Percentiles rank a stretch among this genome's conserved stretches.
phyloP scores from a whole-genome alignment of 2,888 invertebrate genomes.

The Plusia festucae region DNA sequence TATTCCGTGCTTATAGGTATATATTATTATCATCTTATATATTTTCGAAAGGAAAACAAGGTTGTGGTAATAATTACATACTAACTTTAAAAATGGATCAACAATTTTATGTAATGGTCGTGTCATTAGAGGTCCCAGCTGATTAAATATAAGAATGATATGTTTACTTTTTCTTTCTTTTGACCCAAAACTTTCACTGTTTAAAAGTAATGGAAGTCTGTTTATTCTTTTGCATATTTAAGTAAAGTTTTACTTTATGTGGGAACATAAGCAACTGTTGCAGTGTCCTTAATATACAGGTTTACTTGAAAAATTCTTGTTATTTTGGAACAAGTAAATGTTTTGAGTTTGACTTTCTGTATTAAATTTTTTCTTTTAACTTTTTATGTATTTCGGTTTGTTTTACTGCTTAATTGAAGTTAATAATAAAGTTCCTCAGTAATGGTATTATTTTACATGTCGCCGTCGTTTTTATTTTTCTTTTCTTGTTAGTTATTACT shows the following conservation, averaged over 20 bases:
- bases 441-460: background rate
- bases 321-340: constrained; percentile 20
- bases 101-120: background rate
- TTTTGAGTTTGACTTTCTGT: constrained; percentile 15
- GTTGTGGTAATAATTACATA: too few species aligned
- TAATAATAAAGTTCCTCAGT: background rate
- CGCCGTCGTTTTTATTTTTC: background rate
- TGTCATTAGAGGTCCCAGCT: background rate
- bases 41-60: too few species aligned
- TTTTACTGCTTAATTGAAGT: background rate
- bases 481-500: background rate
- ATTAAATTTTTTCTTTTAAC: background rate
- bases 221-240: constrained; percentile 9
- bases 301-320: constrained; percentile 19
- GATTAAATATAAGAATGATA: background rate
- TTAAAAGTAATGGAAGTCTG: constrained; percentile 6
- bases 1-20: too few species aligned
- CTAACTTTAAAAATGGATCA: too few species aligned
- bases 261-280: constrained; percentile 40
- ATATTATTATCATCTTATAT: too few species aligned
- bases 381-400: background rate
- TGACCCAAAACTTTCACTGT: constrained; percentile 11
- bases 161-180: background rate
- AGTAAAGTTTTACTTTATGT: constrained; percentile 23
- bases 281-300: constrained; percentile 16